phyloP scores from a whole-genome alignment of 1,140 invertebrate species.

The Tetramorium parvispinum region DNA sequence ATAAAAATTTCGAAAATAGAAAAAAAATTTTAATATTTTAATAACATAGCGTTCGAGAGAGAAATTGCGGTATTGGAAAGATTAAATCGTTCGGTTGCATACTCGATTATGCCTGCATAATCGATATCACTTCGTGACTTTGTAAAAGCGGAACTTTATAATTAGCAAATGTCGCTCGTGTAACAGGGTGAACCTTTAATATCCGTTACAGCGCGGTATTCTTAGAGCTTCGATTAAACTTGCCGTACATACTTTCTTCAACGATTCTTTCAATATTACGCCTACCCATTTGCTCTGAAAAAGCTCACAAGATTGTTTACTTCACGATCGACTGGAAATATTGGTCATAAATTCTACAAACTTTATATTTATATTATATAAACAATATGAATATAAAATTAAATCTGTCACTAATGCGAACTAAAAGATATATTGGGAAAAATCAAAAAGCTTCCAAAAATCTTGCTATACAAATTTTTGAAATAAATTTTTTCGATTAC shows the following conservation, averaged over 20 bases:
- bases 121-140: conserved; percentile 44
- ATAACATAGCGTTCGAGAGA: background rate
- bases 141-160: conserved; percentile 59
- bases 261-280: conserved; percentile 30
- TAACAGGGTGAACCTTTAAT: conserved; percentile 50
- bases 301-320: background rate
- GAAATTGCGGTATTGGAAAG: background rate
- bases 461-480: background rate
- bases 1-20: background rate
- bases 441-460: background rate
- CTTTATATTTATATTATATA: background rate
- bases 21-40: conserved; percentile 16
- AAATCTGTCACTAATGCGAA: background rate
- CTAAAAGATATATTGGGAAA: background rate
- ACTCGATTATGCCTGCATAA: conserved; percentile 41
- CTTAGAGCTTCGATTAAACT: conserved; percentile 34
- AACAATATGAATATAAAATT: background rate
- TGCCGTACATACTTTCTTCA: background rate
- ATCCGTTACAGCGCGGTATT: conserved; percentile 19
- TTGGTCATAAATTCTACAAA: background rate
- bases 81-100: conserved; percentile 49
- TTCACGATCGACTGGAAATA: background rate
- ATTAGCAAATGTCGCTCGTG: conserved; percentile 56
- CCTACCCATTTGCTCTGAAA: background rate
- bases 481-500: background rate